Base-by-base conservation (phyloP, 2,113 vertebrate species). In the Pollachius pollachius region DNA sequence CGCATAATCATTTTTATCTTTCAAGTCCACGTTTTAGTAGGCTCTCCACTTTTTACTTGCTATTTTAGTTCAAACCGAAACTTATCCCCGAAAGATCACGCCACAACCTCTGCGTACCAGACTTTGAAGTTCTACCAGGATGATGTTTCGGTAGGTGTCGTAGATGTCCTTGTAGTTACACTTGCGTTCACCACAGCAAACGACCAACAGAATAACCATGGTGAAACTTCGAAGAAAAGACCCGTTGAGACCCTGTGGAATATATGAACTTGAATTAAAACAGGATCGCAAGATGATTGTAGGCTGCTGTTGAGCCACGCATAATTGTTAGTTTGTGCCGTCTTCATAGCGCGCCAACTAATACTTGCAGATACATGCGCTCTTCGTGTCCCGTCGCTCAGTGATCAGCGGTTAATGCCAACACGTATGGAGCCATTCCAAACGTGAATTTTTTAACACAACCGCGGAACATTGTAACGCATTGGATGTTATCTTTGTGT, bases 161-260 rank as follows among this genome's bases (percentile, higher is more conserved):
- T 91, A 76, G 64, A 93, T 90, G 65, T 89, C 85, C 62, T 69
- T 77, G 65, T 90, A 90, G 79, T 91, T 82, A 71, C 91, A 93
- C 72, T 67, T 72, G 52, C 81, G 79, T 80, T 84, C 90, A 25
- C 81, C 79, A 61, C 68, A 79, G 17, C 81, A 78, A 72, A 68
- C 69, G 62, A 76, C 72, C 74, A 91, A 69, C 65, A 91, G 65
- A 65, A 91, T 75, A 78, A 89, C 56, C 83, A 88, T 62, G 69
- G 89, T 71, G 78, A 90, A 74, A 80, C 73, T 76, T 37, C 85
- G 90, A 64, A 91, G 73, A 16, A 86, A 67, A 78, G 83, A 41
- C 87, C 85, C 88, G 67, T 77, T 73, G 83, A 88, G 83, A 89
- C 79, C 85, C 91, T 92, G 62, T n/a, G n/a, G 64, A 61, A 63